Base-by-base conservation (phyloP, 2,113 vertebrate genomes). In the Aplodontia rufa region DNA sequence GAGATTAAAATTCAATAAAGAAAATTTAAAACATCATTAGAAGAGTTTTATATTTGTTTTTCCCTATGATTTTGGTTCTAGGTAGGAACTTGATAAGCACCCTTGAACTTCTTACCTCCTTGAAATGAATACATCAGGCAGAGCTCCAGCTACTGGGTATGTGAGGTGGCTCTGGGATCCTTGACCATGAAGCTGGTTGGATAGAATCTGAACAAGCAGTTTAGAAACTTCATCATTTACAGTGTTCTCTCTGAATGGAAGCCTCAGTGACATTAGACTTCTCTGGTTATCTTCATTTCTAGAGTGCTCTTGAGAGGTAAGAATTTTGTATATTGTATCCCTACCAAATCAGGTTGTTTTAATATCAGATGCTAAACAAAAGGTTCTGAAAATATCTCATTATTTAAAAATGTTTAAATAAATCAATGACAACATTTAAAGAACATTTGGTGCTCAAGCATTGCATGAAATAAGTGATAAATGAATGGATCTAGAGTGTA, bases 61-160 rank as follows among this genome's bases (percentile, higher is more conserved):
- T 69, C 26, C n/a, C 87, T 88, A 28, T 75, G n/a, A 14, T 84
- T 87, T 94, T 26, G 82, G 35, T 88, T 75, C 83, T 66, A n/a
- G 32, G 11, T 37, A 69, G 35, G 49, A 17, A 58, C 16, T 62
- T 72, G 42, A 90, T n/a, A 79, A 30, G 9, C 32, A 49, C 22
- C 12, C 13, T 69, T 80, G 45, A 91, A 83, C 11, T 40, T 80
- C 32, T 71, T 64, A 22, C 13, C 4, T 37, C 28, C 1, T 78
- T 88, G 17, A 80, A 87, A 76, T 81, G 19, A 88, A 93, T 19
- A 83, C 87, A 71, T 78, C 24, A 92, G 69, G 24, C 45, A 96
- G 26, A 91, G 7, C 75, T 96, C 19, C 62, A 87, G 76, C 58
- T 85, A 4, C 20, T 81, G 16, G 11, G 3, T 81, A 3, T 89